Evolutionary conservation across 2,888 invertebrate genomes (phyloP).

Genomic region (Ceraclea dissimilis): DNA sequence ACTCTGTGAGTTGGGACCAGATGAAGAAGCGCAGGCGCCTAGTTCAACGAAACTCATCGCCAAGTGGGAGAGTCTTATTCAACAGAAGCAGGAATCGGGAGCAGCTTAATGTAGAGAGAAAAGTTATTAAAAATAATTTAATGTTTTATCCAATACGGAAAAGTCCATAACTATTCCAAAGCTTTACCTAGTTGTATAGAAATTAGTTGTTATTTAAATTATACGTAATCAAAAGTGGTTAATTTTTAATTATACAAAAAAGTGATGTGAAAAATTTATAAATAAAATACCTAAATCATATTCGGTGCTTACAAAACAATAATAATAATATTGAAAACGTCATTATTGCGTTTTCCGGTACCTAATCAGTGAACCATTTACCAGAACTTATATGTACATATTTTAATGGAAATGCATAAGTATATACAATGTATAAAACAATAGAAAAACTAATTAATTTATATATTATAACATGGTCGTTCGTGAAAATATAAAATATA

Average conservation of each 20-base stretch:
- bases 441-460: too few relatives aligned
- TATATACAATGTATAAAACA: too few relatives aligned
- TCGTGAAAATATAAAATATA: too few relatives aligned
- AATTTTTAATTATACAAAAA: neutral
- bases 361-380: too few relatives aligned
- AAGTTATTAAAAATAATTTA: neutral
- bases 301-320: too few relatives aligned
- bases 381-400: too few relatives aligned
- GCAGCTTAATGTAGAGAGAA: conserved; percentile 36
- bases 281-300: too few relatives aligned
- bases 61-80: conserved; percentile 75
- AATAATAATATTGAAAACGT: too few relatives aligned
- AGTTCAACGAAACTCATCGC: conserved; percentile 67
- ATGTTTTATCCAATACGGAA: neutral
- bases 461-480: too few relatives aligned
- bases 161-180: conserved; percentile 13
- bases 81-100: conserved; percentile 52
- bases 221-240: neutral
- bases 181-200: conserved; percentile 15
- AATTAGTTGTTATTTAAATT: neutral
- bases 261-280: neutral
- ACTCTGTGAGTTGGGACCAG: conserved; percentile 57
- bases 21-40: conserved; percentile 56
- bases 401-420: too few relatives aligned
- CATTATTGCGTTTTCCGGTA: too few relatives aligned